Base-by-base conservation (phyloP, 1,140 invertebrate genomes). In the Bombyx mandarina region DNA sequence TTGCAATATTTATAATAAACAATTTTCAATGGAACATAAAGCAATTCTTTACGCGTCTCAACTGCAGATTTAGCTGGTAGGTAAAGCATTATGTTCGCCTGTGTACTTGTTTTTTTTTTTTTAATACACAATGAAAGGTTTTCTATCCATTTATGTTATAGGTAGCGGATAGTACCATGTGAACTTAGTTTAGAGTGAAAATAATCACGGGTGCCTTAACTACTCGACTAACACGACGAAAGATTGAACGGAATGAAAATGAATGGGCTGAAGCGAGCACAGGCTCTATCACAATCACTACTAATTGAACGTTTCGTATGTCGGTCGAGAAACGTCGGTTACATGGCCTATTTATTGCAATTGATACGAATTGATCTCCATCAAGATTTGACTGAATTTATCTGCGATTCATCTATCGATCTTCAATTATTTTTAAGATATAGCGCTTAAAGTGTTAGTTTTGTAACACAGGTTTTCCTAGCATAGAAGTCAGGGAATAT, bases 331-430 rank as follows among this genome's bases (percentile, higher is more conserved):
- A 55, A 61, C 54, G 57, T 58, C 50, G 43, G 54, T 61, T 46
- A 56, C 47, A 44, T 61, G 65, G 63, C 65, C 62, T 53, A 62
- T 62, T 67, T 67, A 55, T 57, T 26, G 57, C 64, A 72, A 69
- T 65, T 67, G 60, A 55, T 54, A 59, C 60, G 61, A 67, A 70
- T 70, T 70, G 68, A 65, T 66, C 64, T 56, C 55, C 54, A 69
- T 69, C 60, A 67, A 61, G 49, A 44, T 45, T 50, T 45, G 42
- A 45, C 56, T 43, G 47, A 47, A 18, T 43, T 9, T 43, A 47
- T 47, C 43, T 35, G 44, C 42, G 54, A 9, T 45, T 7, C 10
- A 54, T 45, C 43, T 6, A 43, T 26, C 45, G 18, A 18, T 56
- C 26, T 10, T 52, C 51, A 9, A 52, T 52, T 42, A 6, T 18